Percentiles rank a stretch among this genome's conserved stretches.
Evolutionary conservation across 2,888 invertebrate species (phyloP).

Genomic region (Drosophila nigritarsus): DNA sequence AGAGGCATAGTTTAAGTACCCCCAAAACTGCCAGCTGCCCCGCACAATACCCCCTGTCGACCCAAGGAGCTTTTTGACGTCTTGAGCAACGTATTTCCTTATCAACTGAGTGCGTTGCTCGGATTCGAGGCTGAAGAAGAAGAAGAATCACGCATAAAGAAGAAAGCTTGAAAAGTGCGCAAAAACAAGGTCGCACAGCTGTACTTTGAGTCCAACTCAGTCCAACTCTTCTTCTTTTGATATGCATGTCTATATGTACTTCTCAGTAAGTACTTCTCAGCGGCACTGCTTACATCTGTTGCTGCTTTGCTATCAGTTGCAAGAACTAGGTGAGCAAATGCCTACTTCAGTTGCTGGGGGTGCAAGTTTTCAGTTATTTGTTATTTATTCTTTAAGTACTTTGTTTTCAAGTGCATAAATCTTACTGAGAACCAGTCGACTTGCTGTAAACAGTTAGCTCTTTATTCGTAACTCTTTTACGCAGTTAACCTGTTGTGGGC

Average conservation of each 20-base stretch:
- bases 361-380: not conserved
- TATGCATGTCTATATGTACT: not conserved
- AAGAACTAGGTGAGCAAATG: not conserved
- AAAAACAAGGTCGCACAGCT: not conserved
- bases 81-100: not conserved
- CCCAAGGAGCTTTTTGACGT: slow-evolving; percentile 3
- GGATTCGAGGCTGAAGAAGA: not conserved
- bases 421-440: not conserved
- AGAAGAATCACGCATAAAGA: not conserved
- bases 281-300: not conserved
- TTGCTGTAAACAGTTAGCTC: not conserved
- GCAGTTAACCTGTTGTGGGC: not conserved
- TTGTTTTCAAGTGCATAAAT: not conserved
- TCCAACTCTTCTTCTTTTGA: not conserved
- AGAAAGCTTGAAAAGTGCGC: not conserved
- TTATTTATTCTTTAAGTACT: not conserved
- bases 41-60: slow-evolving; percentile 1
- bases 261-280: not conserved
- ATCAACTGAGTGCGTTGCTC: slow-evolving; percentile 11
- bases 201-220: not conserved
- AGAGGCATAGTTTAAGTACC: not conserved
- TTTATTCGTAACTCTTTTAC: not conserved
- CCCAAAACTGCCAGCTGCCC: not conserved
- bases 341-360: not conserved
- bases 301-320: not conserved